Conservation (phyloP, 2,888 invertebrate genomes). For the Aleiodes alternator region DNA sequence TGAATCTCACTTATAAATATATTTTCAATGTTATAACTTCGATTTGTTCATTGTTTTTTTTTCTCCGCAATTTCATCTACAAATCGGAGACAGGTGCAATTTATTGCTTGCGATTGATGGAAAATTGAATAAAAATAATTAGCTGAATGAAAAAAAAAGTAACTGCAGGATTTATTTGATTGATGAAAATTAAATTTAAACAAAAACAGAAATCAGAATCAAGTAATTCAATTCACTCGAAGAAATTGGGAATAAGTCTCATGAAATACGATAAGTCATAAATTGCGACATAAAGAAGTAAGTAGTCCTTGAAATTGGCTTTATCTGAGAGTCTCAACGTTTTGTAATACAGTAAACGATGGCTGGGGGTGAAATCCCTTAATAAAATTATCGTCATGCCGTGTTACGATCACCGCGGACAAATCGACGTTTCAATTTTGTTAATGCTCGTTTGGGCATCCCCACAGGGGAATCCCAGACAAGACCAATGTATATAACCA, state of each 20-base stretch:
- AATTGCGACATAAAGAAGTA: no score
- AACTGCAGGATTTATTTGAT: no score
- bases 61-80: no score
- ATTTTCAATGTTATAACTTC: neutral
- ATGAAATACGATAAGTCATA: no score
- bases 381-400: constrained; percentile 71
- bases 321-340: constrained; percentile 33
- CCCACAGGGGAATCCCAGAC: constrained; percentile 59
- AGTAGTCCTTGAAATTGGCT: constrained; percentile 41
- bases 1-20: neutral
- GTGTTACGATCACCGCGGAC: constrained; percentile 61
- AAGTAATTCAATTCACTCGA: no score
- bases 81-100: no score
- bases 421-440: constrained; percentile 76
- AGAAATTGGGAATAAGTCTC: no score
- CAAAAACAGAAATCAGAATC: no score
- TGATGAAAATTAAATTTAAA: no score
- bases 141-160: no score
- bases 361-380: constrained; percentile 54
- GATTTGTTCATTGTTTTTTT: neutral
- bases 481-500: constrained; percentile 37
- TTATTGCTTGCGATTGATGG: no score
- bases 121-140: no score
- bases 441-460: constrained; percentile 68
- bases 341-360: constrained; percentile 29